Percentiles rank a stretch among this genome's conserved stretches.
Evolutionary conservation across 2,888 invertebrate species (phyloP).

Genomic region (Zeuzera pyrina): DNA sequence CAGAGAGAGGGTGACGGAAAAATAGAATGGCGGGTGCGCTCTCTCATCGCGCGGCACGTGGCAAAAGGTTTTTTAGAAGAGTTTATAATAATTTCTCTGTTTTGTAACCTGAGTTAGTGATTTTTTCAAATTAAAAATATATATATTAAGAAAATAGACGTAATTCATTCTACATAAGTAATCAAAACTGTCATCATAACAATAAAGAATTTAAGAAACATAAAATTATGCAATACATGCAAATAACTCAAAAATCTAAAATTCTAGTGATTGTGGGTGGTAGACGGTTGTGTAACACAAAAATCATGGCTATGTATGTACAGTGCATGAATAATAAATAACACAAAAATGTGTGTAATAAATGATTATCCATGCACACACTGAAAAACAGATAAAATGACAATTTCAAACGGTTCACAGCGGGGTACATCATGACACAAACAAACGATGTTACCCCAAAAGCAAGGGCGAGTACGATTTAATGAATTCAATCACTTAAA

Average conservation of each 20-base stretch:
- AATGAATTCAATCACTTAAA: slow-evolving; percentile 21
- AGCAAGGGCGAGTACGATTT: slow-evolving; percentile 31
- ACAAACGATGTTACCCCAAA: slow-evolving; percentile 32
- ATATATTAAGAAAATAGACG: too few relatives aligned
- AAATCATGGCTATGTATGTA: not conserved
- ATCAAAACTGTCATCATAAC: too few relatives aligned
- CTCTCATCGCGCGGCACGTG: too few relatives aligned
- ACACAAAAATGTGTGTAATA: slow-evolving; percentile 10
- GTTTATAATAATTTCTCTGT: too few relatives aligned
- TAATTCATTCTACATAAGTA: too few relatives aligned
- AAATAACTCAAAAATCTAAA: slow-evolving; percentile 19
- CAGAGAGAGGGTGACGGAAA: too few relatives aligned
- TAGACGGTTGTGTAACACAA: slow-evolving; percentile 15
- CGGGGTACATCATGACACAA: slow-evolving; percentile 7
- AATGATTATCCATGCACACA: slow-evolving; percentile 39
- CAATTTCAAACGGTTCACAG: slow-evolving; percentile 32
- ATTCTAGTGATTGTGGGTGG: slow-evolving; percentile 17
- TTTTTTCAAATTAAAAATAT: too few relatives aligned
- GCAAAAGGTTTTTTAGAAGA: too few relatives aligned
- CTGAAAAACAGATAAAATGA: slow-evolving; percentile 33
- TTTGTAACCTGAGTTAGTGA: too few relatives aligned
- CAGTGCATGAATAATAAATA: slow-evolving; percentile 8
- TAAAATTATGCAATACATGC: slow-evolving; percentile 23
- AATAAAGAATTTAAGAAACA: not conserved
- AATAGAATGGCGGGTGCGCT: too few relatives aligned